phyloP scores from a whole-genome alignment of 2,888 invertebrate species.

The Conus canariensis region DNA sequence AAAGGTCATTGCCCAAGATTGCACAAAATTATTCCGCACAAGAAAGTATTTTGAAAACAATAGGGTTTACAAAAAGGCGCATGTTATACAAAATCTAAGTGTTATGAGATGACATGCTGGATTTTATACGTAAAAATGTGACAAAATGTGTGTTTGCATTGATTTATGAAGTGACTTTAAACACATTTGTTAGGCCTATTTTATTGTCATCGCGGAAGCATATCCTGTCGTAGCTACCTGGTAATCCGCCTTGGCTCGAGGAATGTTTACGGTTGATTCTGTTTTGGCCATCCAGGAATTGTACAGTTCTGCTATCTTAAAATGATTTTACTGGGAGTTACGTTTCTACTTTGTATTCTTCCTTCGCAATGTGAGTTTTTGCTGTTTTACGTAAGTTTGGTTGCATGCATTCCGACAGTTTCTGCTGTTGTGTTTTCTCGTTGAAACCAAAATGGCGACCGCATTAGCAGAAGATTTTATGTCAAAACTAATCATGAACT shows the following conservation, averaged over 20 bases:
- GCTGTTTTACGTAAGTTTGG: not conserved
- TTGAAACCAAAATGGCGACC: slow-evolving; percentile 26
- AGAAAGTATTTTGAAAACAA: not conserved
- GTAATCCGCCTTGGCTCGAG: not conserved
- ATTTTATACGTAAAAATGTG: not conserved
- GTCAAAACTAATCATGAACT: not conserved
- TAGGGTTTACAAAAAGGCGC: no score
- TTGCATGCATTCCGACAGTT: slow-evolving; percentile 20
- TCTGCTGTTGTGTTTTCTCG: slow-evolving; percentile 17
- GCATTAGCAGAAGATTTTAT: slow-evolving; percentile 18
- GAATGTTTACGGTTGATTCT: slow-evolving; percentile 22
- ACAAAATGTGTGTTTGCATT: not conserved
- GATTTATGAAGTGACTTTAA: not conserved
- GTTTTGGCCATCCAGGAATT: not conserved
- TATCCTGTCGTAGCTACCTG: slow-evolving; percentile 6
- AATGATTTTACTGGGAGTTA: slow-evolving; percentile 25
- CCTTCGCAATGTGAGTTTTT: slow-evolving; percentile 18
- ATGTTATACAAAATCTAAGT: no score
- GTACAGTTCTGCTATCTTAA: not conserved
- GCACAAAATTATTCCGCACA: not conserved
- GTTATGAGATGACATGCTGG: no score
- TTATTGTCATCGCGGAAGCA: slow-evolving; percentile 4
- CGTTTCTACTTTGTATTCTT: not conserved
- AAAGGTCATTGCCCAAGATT: slow-evolving; percentile 17
- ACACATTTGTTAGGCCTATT: not conserved